A percentile compares a stretch with the other conserved stretches of the same genome.
Evolutionary conservation across 2,113 vertebrate genomes (phyloP).

Genomic region (Rissa tridactyla): DNA sequence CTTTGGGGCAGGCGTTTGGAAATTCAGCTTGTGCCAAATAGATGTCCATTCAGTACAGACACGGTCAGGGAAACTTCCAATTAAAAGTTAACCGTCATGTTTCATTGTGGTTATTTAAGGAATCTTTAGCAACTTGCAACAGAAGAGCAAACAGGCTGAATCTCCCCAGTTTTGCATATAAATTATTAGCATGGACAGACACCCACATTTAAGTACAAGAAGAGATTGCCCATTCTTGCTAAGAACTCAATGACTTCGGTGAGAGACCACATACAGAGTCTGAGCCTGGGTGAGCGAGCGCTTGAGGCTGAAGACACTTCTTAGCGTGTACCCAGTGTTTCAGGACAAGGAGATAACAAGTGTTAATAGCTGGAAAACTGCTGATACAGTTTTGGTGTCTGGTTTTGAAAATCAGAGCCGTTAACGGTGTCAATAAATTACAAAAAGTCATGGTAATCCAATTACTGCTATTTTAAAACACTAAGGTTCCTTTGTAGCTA

Average conservation of each 20-base stretch:
- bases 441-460: slow-evolving; percentile 34
- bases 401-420: slow-evolving; percentile 13
- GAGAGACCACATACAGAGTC: background rate
- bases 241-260: background rate
- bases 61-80: background rate
- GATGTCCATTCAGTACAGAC: background rate
- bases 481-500: slow-evolving; percentile 67
- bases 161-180: background rate
- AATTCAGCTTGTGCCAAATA: background rate
- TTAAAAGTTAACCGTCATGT: background rate
- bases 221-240: background rate
- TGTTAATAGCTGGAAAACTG: slow-evolving; percentile 30
- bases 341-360: slow-evolving; percentile 23
- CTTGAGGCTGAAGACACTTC: background rate
- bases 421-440: slow-evolving; percentile 49
- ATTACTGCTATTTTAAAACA: slow-evolving; percentile 72
- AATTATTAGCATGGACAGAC: background rate
- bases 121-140: background rate
- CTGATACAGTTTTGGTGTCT: slow-evolving; percentile 40
- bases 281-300: background rate
- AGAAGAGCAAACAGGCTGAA: background rate
- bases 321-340: background rate
- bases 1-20: background rate
- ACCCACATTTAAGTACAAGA: background rate
- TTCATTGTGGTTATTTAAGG: background rate